Conservation (phyloP, 2,888 invertebrate species). For the Polymixis flavicincta region DNA sequence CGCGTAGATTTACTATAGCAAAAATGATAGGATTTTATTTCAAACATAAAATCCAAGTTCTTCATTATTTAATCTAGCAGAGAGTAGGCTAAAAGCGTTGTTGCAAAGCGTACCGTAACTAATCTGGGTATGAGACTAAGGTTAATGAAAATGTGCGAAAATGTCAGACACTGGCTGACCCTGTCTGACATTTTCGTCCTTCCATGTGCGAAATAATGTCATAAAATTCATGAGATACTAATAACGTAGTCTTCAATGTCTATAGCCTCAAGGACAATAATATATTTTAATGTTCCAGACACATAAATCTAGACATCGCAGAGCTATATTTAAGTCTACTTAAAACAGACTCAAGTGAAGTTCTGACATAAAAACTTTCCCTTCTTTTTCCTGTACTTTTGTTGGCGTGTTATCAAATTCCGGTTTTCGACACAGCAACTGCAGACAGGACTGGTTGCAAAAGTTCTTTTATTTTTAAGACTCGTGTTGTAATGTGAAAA, state of each 20-base stretch:
- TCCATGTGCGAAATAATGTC: slow-evolving; percentile 23
- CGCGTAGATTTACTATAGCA: not conserved
- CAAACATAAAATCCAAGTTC: not conserved
- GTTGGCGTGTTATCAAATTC: slow-evolving; percentile 52
- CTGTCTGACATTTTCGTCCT: not conserved
- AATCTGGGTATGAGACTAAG: slow-evolving; percentile 7
- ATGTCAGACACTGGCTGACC: slow-evolving; percentile 6
- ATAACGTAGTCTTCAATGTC: slow-evolving; percentile 4
- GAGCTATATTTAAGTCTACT: slow-evolving; percentile 12
- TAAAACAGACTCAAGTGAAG: slow-evolving; percentile 23
- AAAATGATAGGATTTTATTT: not conserved
- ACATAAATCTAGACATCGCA: slow-evolving; percentile 22
- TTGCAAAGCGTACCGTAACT: slow-evolving; percentile 9
- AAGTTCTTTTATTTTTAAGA: slow-evolving; percentile 31
- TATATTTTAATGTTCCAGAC: slow-evolving; percentile 18
- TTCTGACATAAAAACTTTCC: slow-evolving; percentile 21
- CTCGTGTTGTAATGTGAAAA: slow-evolving; percentile 10
- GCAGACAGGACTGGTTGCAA: slow-evolving; percentile 28
- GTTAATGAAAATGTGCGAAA: slow-evolving; percentile 25
- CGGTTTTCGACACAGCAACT: slow-evolving; percentile 42
- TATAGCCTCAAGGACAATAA: not conserved
- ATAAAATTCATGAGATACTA: slow-evolving; percentile 43
- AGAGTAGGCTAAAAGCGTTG: slow-evolving; percentile 1
- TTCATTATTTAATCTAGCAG: not conserved
- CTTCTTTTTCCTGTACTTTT: slow-evolving; percentile 26